These are phyloP conservation scores for human DNA, from an alignment of 2,113 vertebrate species.

Conservation along the genomic window DNA sequence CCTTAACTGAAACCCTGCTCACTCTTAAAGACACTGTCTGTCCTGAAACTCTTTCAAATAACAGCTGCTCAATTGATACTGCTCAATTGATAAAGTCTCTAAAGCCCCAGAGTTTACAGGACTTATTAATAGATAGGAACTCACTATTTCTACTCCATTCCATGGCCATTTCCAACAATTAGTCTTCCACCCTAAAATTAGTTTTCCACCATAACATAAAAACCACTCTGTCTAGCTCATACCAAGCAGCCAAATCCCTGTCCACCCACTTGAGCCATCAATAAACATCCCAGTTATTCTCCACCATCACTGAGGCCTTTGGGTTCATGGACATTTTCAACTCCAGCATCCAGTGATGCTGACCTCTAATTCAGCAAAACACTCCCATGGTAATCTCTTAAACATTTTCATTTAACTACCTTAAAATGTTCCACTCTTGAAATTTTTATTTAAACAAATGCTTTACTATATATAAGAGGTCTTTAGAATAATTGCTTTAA, in stretches of 20 bases:
- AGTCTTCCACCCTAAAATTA: not conserved
- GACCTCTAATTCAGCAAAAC: not conserved
- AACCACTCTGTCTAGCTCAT: not conserved
- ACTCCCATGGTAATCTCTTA: not conserved
- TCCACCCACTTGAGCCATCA: not conserved
- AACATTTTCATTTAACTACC: slow-evolving; percentile 6
- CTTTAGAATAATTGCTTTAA: not conserved
- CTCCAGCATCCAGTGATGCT: not conserved
- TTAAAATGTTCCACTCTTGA: not conserved
- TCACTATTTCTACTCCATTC: not conserved
- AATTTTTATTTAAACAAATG: not conserved
- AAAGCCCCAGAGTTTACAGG: not conserved
- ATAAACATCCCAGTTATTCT: not conserved
- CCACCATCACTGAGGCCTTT: not conserved
- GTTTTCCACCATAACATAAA: not conserved
- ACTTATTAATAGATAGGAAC: not conserved
- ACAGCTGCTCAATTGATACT: not conserved
- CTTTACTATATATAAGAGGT: not conserved
- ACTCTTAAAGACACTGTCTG: not conserved
- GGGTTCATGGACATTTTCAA: not conserved
- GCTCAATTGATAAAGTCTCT: not conserved
- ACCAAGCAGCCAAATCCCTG: not conserved
- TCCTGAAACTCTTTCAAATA: slow-evolving; percentile 3
- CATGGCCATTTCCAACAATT: not conserved
- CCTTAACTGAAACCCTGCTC: not conserved